phyloP scores from a whole-genome alignment of 30 jellyfish, hydroid and myxozoan species.

The Chrysaora quinquecirrha region DNA sequence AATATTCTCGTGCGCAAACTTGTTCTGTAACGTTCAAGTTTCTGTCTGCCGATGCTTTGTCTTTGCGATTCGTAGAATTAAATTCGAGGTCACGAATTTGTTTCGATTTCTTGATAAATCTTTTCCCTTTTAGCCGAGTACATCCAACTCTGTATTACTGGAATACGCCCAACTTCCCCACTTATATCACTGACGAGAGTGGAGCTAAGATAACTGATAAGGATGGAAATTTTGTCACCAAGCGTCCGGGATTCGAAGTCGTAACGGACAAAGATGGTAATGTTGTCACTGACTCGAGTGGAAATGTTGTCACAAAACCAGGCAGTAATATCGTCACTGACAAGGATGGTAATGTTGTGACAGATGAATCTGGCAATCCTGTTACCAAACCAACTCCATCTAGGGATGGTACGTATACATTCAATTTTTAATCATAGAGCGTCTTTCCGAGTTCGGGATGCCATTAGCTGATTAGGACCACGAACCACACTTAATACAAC shows the following conservation, averaged over 20 bases:
- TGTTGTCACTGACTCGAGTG: conserved; percentile 36
- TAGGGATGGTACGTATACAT: conserved; percentile 19
- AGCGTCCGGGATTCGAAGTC: conserved; percentile 16
- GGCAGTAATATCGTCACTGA: conserved; percentile 25
- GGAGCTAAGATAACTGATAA: conserved; percentile 21
- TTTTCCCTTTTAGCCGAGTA: not conserved
- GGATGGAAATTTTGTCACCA: conserved; percentile 16
- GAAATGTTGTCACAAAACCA: conserved; percentile 20
- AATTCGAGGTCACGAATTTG: not conserved
- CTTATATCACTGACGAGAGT: conserved; percentile 16
- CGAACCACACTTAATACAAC: too few species aligned
- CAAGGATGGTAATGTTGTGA: conserved; percentile 42
- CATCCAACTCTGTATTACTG: conserved; percentile 6
- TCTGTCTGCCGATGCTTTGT: too few species aligned
- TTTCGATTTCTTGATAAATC: not conserved
- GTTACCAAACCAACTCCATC: conserved; percentile 23
- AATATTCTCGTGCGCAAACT: too few species aligned
- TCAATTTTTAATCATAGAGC: too few species aligned
- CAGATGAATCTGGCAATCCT: conserved; percentile 21
- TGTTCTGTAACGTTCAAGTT: too few species aligned
- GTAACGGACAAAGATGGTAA: conserved; percentile 23
- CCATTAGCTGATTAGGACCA: too few species aligned
- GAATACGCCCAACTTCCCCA: not conserved
- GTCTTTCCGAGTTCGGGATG: too few species aligned
- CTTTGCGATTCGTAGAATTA: too few species aligned